Conservation (phyloP, 2,797 vertebrate genomes). For the Spatula clypeata region DNA sequence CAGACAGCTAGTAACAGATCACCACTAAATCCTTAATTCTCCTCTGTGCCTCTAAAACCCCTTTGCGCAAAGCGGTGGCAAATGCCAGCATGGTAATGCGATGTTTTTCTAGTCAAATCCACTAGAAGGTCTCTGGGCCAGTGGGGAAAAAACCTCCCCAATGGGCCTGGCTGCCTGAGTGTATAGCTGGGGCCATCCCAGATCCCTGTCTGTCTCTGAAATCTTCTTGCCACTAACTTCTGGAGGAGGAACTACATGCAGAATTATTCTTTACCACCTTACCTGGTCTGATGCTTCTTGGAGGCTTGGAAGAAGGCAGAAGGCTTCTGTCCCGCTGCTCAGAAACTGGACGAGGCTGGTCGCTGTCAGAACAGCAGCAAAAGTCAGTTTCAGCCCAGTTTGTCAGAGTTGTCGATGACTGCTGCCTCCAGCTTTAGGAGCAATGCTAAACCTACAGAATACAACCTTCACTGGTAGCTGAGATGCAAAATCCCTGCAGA, state of each 20-base stretch:
- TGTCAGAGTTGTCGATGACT: background rate
- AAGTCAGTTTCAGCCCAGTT: background rate
- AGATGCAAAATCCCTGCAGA: constrained; percentile 3
- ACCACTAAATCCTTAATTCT: background rate
- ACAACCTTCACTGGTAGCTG: background rate
- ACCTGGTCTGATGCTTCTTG: background rate
- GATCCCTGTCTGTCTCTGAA: background rate
- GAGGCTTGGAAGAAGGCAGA: background rate
- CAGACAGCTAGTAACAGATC: background rate
- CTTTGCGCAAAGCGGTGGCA: background rate
- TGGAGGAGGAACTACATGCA: background rate
- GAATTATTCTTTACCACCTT: background rate
- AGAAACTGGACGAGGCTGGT: background rate
- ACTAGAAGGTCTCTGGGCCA: background rate
- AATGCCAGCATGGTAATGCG: background rate
- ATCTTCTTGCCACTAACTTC: background rate
- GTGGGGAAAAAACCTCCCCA: too few species aligned
- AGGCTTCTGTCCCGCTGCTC: background rate
- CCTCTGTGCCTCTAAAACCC: background rate
- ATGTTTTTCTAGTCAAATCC: background rate
- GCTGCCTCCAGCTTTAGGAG: constrained; percentile 2
- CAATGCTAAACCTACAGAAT: background rate
- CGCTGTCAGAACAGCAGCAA: background rate
- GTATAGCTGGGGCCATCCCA: background rate
- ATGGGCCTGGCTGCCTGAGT: background rate